Percentiles rank a stretch among this genome's conserved stretches.
Evolutionary conservation across 2,888 invertebrate species (phyloP).

Genomic region (Ganaspis brasiliensis): DNA sequence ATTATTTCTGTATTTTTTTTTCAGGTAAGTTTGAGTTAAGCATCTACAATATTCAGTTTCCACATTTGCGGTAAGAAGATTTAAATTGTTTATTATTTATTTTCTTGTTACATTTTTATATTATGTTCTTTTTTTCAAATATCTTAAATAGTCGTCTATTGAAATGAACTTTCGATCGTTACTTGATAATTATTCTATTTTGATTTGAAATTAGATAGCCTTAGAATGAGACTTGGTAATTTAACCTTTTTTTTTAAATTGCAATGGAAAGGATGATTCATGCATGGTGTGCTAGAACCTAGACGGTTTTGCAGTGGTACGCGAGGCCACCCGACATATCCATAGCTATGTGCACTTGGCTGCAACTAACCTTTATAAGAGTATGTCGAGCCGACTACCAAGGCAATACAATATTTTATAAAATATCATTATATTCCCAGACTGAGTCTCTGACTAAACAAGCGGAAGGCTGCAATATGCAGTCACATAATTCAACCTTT

Average conservation of each 20-base stretch:
- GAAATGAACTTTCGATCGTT: conserved; percentile 3
- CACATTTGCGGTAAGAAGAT: not conserved
- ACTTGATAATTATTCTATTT: not conserved
- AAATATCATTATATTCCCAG: conserved; percentile 5
- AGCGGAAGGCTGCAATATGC: not conserved
- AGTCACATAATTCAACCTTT: not conserved
- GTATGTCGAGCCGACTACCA: not conserved
- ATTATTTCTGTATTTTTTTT: not conserved
- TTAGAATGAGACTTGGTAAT: not conserved
- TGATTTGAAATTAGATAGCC: not conserved
- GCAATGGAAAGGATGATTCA: conserved; percentile 5
- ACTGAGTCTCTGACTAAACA: not conserved
- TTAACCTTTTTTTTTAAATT: not conserved
- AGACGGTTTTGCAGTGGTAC: conserved; percentile 3
- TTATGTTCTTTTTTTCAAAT: too few species aligned
- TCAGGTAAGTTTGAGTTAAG: not conserved
- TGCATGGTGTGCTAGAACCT: conserved; percentile 5
- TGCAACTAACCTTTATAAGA: conserved; percentile 18
- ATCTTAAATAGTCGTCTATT: not conserved
- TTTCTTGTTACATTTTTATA: too few species aligned
- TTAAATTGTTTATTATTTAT: not conserved
- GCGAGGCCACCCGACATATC: conserved; percentile 8
- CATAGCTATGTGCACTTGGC: conserved; percentile 17
- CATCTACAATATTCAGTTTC: not conserved
- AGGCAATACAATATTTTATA: conserved; percentile 27